A percentile compares a stretch with the other conserved stretches of the same genome.
Evolutionary conservation across 2,113 vertebrate species (phyloP).

Genomic region (Pteruthius melanotis): DNA sequence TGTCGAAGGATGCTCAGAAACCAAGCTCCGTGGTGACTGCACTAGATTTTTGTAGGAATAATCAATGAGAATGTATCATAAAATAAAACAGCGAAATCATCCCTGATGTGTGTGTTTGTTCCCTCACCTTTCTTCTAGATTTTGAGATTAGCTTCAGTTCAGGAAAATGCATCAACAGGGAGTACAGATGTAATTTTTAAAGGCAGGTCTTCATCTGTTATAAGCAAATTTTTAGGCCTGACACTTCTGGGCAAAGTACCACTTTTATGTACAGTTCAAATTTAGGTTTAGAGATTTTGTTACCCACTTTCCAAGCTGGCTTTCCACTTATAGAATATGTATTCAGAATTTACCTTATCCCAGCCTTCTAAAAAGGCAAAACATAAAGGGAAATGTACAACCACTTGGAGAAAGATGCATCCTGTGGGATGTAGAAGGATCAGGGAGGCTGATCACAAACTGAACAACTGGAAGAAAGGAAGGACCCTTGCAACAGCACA

Average conservation of each 20-base stretch:
- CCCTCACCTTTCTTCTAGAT: not conserved
- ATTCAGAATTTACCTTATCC: not conserved
- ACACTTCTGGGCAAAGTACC: not conserved
- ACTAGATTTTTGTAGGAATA: not conserved
- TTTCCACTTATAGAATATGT: not conserved
- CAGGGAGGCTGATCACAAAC: not conserved
- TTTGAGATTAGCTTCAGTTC: not conserved
- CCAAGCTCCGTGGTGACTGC: not conserved
- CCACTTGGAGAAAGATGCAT: not conserved
- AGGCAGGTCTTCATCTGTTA: not conserved
- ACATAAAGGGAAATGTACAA: not conserved
- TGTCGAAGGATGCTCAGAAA: not conserved
- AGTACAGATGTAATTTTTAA: not conserved
- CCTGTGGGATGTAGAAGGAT: not conserved
- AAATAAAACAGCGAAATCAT: not conserved
- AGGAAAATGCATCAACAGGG: not conserved
- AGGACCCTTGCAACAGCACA: not conserved
- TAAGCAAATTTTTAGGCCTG: not conserved
- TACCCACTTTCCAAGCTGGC: not conserved
- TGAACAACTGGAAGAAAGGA: not conserved
- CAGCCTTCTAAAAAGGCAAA: not conserved
- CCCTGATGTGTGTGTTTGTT: not conserved
- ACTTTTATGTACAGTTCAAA: not conserved
- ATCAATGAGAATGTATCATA: not conserved
- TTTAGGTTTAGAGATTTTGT: not conserved